Evolutionary conservation across 2,888 invertebrate genomes (phyloP), one percentile per base, ranked within the genome.

Genomic region (Tenthredo mesomela): DNA sequence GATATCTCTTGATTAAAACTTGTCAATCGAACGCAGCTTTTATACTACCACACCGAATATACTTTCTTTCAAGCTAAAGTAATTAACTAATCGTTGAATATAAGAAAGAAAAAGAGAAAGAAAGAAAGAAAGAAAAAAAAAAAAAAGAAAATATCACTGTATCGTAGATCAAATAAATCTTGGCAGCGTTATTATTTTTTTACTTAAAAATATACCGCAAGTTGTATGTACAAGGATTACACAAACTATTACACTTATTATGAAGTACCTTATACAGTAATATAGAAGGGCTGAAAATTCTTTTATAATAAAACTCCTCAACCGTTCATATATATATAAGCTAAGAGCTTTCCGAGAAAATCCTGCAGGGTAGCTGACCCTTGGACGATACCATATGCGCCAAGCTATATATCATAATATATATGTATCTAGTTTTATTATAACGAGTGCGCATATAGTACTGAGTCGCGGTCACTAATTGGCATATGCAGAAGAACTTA

Each of bases 1-100:
- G 61, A 61, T 61, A 77, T 77, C 54, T 77, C 54, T 77, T 50
- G 75, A 47, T 75, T 75, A 75, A 75, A 43, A 75, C 47, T 77
- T 77, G 67, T 67, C 67, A 18, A 67, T 67, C 29, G 33, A 18
- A 67, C n/a, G n/a, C 29, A 18, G 67, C 33, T 33, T 33, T 12
- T 1, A 5, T 33, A 33, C 33, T 33, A 33, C 67, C 12, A 29
- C 67, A 67, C 33, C 18, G 5, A 67, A 67, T 67, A 67, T 67
- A 33, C 33, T 33, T 54, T 54, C 54, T 54, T n/a, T 54, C 10
- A 7, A n/a, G 54, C n/a, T 54, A 6, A n/a, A n/a, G 54, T 54
- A n/a, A 54, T 54, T 54, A 54, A 54, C 54, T n/a, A 54, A 54
- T n/a, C 54, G 54, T 54, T 15, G 10, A 5, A 67, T n/a, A 7